Evolutionary conservation across 1,140 invertebrate genomes (phyloP).

Genomic region (Stenopsyche tienmushanensis): DNA sequence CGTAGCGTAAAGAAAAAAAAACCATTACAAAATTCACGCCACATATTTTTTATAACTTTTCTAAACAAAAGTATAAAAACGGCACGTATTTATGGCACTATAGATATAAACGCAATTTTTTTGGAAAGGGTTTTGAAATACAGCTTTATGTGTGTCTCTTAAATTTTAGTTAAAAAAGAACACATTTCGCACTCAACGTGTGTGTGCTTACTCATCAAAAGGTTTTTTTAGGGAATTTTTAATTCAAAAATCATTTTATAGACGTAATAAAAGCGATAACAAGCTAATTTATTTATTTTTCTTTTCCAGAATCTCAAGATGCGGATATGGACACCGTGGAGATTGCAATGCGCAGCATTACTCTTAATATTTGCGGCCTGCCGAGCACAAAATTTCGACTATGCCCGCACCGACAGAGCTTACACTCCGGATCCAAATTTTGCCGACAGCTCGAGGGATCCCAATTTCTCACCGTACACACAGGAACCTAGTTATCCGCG

Average conservation of each 20-base stretch:
- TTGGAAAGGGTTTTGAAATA: neutral
- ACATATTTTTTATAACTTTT: too few species aligned
- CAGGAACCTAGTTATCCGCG: slow-evolving; percentile 21
- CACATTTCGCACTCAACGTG: neutral
- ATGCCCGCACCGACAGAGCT: slow-evolving; percentile 21
- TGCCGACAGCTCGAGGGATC: slow-evolving; percentile 44
- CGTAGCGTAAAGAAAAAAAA: too few species aligned
- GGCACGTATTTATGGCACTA: too few species aligned
- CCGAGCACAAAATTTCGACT: slow-evolving; percentile 1
- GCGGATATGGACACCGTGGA: slow-evolving; percentile 6
- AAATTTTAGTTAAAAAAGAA: too few species aligned
- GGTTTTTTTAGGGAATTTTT: too few species aligned
- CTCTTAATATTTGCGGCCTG: neutral
- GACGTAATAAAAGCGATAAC: too few species aligned
- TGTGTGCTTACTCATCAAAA: neutral
- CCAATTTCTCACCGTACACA: slow-evolving; percentile 43
- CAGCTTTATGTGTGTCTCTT: neutral
- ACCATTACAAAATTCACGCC: too few species aligned
- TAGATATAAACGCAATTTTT: too few species aligned
- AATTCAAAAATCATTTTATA: too few species aligned
- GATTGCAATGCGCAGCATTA: neutral
- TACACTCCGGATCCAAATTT: slow-evolving; percentile 30
- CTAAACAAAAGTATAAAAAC: too few species aligned
- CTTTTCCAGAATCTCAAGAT: neutral
- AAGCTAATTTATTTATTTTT: neutral